Base-by-base conservation (phyloP, 2,888 invertebrate genomes). In the Lepeophtheirus nordmannii region DNA sequence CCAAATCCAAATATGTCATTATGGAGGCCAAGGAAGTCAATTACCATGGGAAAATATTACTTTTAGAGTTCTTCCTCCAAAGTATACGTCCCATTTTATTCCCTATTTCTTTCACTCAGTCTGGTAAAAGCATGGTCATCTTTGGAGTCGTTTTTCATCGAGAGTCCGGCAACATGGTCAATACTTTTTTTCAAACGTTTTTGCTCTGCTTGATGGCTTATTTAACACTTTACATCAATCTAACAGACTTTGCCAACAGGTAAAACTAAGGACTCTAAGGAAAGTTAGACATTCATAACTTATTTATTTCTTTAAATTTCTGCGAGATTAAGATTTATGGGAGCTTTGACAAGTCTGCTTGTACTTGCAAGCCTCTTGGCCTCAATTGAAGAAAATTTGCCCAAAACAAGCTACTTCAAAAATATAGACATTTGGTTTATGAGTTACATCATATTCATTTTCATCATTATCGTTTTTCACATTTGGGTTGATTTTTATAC, bases 401-500 rank as follows among this genome's bases (percentile, higher is more conserved):
- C 60, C 22, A 60, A 60, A 30, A 60, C 60, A 37, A 38, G 37
- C 2, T 60, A 60, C 23, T 60, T 60, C 37, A 60, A 60, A 23
- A 60, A 60, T 23, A 60, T 60, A 10, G 60, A 60, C 37, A 38
- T 60, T 17, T 60, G 60, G 60, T 60, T 60, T 30, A 60, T 60
- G 60, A 38, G 37, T 11, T 60, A 60, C 37, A 60, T 60, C 60
- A 60, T 60, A 60, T 60, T 60, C 60, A 60, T 60, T 14, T 60
- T 60, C n/a, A 38, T 60, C 23, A 60, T 60, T 38, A 60, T 60
- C 60, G 60, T 60, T 37, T 60, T 60, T 60, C 60, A 60, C 23
- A 60, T 60, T 23, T 60, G 60, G 14, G 60, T 60, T 17, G 60
- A 60, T 60, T 60, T 60, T 30, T 60, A 38, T 30, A 60, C 60